Evolutionary conservation across 2,888 invertebrate species (phyloP).

Genomic region (Morpho achilles): DNA sequence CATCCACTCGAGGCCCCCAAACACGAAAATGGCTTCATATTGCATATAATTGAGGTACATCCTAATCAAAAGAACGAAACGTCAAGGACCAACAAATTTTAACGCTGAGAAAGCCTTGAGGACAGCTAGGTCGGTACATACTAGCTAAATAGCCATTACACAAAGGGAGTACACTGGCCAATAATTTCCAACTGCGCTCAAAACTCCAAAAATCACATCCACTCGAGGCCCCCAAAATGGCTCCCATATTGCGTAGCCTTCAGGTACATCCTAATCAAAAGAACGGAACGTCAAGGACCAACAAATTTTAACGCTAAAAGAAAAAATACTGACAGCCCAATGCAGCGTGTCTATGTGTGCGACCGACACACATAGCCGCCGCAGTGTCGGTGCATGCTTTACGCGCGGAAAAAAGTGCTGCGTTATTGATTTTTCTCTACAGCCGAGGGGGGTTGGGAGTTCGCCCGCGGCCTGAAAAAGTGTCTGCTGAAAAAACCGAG

Average conservation of each 20-base stretch:
- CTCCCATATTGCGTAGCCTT: slow-evolving; percentile 43
- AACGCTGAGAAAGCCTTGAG: too few species aligned
- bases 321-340: slow-evolving; percentile 65
- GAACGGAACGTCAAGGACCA: slow-evolving; percentile 39
- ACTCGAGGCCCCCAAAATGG: slow-evolving; percentile 25
- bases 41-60: slow-evolving; percentile 54
- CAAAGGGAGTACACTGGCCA: slow-evolving; percentile 7
- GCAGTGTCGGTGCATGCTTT: slow-evolving; percentile 75
- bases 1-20: slow-evolving; percentile 26
- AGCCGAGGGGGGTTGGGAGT: slow-evolving; percentile 52
- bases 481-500: slow-evolving; percentile 79
- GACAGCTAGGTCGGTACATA: too few species aligned
- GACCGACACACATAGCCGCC: slow-evolving; percentile 41
- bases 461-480: slow-evolving; percentile 77
- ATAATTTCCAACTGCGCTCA: slow-evolving; percentile 5
- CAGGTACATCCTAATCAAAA: slow-evolving; percentile 62
- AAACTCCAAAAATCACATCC: slow-evolving; percentile 16
- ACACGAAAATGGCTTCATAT: slow-evolving; percentile 28
- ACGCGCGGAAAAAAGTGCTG: slow-evolving; percentile 80
- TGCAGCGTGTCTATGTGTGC: slow-evolving; percentile 56
- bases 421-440: slow-evolving; percentile 80
- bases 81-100: slow-evolving; percentile 52
- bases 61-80: slow-evolving; percentile 54
- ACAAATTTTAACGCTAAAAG: slow-evolving; percentile 62
- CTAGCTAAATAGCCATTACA: not conserved